phyloP scores from a whole-genome alignment of 2,888 invertebrate genomes.

The Scaptomyza flava region DNA sequence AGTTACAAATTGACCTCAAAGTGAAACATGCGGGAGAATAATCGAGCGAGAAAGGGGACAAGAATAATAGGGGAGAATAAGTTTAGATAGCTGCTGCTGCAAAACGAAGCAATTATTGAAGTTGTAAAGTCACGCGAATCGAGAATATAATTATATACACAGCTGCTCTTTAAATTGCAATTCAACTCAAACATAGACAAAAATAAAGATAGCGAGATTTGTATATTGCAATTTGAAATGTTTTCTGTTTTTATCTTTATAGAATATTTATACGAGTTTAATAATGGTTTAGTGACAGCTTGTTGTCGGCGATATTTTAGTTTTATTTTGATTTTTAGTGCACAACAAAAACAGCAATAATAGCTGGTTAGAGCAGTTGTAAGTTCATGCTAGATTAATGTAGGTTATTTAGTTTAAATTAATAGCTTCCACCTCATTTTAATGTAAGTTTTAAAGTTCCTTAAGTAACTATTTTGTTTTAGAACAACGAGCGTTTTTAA shows the following conservation, averaged over 20 bases:
- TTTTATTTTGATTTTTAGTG: no score
- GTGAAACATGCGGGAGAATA: not conserved
- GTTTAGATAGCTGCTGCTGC: constrained; percentile 4
- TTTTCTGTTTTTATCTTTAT: not conserved
- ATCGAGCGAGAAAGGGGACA: not conserved
- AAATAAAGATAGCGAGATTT: not conserved
- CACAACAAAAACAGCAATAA: no score
- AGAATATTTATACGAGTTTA: not conserved
- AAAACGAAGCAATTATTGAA: constrained; percentile 26
- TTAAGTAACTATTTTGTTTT: no score
- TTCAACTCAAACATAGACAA: not conserved
- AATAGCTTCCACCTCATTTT: no score
- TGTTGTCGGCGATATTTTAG: no score
- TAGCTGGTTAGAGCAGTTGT: no score
- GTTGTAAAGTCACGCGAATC: constrained; percentile 30
- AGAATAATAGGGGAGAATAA: not conserved
- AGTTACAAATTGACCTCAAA: constrained; percentile 41
- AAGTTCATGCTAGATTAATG: no score
- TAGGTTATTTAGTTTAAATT: no score
- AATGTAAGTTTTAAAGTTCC: no score
- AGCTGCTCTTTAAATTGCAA: constrained; percentile 3
- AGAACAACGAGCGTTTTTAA: no score
- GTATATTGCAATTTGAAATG: not conserved
- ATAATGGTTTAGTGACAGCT: not conserved
- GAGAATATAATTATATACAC: constrained; percentile 7